Evolutionary conservation across 2,888 invertebrate species (phyloP).

Genomic region (Celastrina argiolus): DNA sequence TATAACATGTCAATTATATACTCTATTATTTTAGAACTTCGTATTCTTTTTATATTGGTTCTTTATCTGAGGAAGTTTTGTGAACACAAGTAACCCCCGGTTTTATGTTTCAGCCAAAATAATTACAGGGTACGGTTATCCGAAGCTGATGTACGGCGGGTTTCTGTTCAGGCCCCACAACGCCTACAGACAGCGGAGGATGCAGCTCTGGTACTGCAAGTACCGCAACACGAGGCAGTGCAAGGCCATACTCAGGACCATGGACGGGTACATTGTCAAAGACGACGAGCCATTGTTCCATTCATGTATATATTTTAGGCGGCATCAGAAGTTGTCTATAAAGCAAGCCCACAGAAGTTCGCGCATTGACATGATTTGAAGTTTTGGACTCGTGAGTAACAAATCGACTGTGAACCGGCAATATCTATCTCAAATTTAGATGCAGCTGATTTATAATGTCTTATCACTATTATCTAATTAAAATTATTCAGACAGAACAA

Average conservation of each 20-base stretch:
- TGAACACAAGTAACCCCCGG: not conserved
- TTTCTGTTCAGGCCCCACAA: conserved; percentile 50
- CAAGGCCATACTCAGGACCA: conserved; percentile 37
- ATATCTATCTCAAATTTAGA: too few relatives aligned
- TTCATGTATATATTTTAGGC: conserved; percentile 32
- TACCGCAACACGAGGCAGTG: conserved; percentile 38
- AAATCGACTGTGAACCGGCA: too few relatives aligned
- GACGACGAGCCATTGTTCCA: conserved; percentile 28
- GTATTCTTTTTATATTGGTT: too few relatives aligned
- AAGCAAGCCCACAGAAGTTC: not conserved
- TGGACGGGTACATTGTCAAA: conserved; percentile 35
- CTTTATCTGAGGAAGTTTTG: too few relatives aligned
- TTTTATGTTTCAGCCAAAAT: conserved; percentile 31
- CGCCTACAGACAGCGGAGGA: conserved; percentile 43
- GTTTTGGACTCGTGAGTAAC: too few relatives aligned
- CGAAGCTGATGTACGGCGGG: conserved; percentile 46
- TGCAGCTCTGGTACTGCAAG: conserved; percentile 54
- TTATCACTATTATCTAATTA: too few relatives aligned
- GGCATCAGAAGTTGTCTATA: not conserved
- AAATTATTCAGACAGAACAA: too few relatives aligned
- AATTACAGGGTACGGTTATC: conserved; percentile 40
- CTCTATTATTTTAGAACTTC: too few relatives aligned
- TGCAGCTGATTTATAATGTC: too few relatives aligned
- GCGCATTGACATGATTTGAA: too few relatives aligned
- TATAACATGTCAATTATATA: too few relatives aligned